Percentiles rank a stretch among this genome's conserved stretches.
These are phyloP conservation scores for Meloe dianella DNA, from an alignment of 2,888 invertebrate genomes.

Conservation along the genomic window DNA sequence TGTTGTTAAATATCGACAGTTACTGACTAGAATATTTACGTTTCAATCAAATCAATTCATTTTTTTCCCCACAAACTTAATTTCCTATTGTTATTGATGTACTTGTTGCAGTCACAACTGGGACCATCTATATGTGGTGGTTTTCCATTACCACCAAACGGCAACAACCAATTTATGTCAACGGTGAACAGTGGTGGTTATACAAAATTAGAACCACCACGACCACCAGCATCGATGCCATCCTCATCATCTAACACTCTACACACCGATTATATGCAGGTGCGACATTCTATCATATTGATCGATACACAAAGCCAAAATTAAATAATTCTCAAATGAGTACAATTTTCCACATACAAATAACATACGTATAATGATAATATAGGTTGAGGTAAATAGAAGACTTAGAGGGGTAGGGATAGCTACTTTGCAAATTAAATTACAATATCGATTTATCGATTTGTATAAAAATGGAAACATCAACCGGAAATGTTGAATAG, in stretches of 20 bases:
- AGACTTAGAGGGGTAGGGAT: not conserved
- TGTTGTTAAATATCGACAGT: slow-evolving; percentile 11
- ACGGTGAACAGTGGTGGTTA: slow-evolving; percentile 45
- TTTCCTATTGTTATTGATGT: slow-evolving; percentile 7
- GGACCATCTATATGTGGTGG: slow-evolving; percentile 48
- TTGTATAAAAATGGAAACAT: not conserved
- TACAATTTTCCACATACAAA: slow-evolving; percentile 26
- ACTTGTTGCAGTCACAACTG: slow-evolving; percentile 47
- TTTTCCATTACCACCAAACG: slow-evolving; percentile 46
- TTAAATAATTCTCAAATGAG: slow-evolving; percentile 14
- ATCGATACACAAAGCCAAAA: slow-evolving; percentile 21
- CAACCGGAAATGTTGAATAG: slow-evolving; percentile 4
- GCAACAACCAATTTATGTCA: slow-evolving; percentile 49
- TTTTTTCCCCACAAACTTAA: not conserved
- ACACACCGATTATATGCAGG: slow-evolving; percentile 51
- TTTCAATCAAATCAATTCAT: not conserved
- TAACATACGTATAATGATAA: not conserved
- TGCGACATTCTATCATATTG: slow-evolving; percentile 30
- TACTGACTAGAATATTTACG: not conserved
- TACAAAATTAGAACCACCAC: slow-evolving; percentile 49
- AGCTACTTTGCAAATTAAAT: slow-evolving; percentile 12
- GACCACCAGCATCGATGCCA: slow-evolving; percentile 37
- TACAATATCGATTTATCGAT: slow-evolving; percentile 18
- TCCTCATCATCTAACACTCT: slow-evolving; percentile 40
- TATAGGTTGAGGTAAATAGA: slow-evolving; percentile 3